Evolutionary conservation across 23 tunicate genomes (phyloP).

Genomic region (Phallusia fumigata): DNA sequence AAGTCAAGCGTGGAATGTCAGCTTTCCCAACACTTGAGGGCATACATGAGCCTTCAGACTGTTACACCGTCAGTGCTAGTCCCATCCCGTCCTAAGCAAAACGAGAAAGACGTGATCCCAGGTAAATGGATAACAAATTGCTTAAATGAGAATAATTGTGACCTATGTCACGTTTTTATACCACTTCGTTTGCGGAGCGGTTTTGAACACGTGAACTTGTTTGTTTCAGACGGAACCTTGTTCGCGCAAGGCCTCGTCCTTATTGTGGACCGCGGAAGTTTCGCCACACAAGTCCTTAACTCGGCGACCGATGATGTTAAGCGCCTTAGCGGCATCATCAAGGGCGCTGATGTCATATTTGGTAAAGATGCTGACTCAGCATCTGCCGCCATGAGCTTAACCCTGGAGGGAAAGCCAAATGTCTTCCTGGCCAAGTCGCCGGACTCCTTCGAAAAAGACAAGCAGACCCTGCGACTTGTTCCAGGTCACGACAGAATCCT

Average conservation of each 20-base stretch:
- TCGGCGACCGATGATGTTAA: conserved; percentile 84
- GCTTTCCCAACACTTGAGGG: conserved; percentile 65
- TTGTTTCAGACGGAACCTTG: conserved; percentile 64
- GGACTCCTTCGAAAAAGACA: conserved; percentile 52
- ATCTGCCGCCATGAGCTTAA: conserved; percentile 73
- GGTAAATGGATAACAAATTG: background rate
- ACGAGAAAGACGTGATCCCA: background rate
- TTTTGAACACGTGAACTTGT: background rate
- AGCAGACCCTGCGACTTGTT: conserved; percentile 38
- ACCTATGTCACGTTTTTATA: background rate
- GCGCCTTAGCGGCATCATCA: conserved; percentile 67
- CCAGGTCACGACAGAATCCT: conserved; percentile 30
- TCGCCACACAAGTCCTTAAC: conserved; percentile 63
- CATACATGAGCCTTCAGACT: conserved; percentile 85
- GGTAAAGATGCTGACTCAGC: conserved; percentile 73
- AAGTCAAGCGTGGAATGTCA: conserved; percentile 91
- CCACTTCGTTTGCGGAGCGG: background rate
- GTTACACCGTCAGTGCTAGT: conserved; percentile 66
- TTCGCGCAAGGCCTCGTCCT: conserved; percentile 84
- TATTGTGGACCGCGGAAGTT: conserved; percentile 52
- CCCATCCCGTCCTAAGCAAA: conserved; percentile 17
- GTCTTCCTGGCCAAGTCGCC: conserved; percentile 55
- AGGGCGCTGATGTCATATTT: conserved; percentile 65
- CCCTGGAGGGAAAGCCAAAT: conserved; percentile 67
- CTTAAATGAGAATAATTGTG: background rate